phyloP scores from a whole-genome alignment of 2,113 vertebrate genomes.

The Gopherus flavomarginatus region DNA sequence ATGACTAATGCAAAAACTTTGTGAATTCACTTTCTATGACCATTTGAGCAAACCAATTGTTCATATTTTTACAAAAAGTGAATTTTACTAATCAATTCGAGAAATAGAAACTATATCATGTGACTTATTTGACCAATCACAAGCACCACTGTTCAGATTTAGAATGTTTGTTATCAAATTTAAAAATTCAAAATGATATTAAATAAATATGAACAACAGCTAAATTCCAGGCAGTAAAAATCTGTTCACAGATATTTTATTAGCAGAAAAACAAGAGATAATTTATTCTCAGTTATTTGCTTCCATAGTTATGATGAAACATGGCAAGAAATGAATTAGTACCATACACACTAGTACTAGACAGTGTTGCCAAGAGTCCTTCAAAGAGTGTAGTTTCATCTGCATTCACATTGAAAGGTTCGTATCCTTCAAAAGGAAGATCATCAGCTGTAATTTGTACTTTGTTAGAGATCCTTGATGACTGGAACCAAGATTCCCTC shows the following conservation, averaged over 20 bases:
- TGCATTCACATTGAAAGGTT: too few relatives aligned
- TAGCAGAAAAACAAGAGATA: neutral
- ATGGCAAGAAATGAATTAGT: neutral
- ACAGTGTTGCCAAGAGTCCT: too few relatives aligned
- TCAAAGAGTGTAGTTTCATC: too few relatives aligned
- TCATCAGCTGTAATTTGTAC: too few relatives aligned
- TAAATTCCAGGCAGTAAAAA: neutral
- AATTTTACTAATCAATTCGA: neutral
- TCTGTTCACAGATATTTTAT: neutral
- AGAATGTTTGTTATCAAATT: neutral
- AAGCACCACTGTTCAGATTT: neutral
- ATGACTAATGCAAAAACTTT: neutral
- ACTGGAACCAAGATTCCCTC: too few relatives aligned
- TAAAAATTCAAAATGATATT: neutral
- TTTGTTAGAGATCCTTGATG: too few relatives aligned
- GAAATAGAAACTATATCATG: neutral
- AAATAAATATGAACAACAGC: accelerated
- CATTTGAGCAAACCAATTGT: neutral
- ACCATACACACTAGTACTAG: accelerated
- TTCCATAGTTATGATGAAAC: neutral
- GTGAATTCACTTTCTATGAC: neutral
- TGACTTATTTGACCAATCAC: neutral
- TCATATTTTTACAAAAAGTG: neutral
- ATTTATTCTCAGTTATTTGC: neutral
- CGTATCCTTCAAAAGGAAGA: too few relatives aligned